Base-by-base conservation (phyloP, 1,140 invertebrate genomes). In the Zaprionus gabonicus region DNA sequence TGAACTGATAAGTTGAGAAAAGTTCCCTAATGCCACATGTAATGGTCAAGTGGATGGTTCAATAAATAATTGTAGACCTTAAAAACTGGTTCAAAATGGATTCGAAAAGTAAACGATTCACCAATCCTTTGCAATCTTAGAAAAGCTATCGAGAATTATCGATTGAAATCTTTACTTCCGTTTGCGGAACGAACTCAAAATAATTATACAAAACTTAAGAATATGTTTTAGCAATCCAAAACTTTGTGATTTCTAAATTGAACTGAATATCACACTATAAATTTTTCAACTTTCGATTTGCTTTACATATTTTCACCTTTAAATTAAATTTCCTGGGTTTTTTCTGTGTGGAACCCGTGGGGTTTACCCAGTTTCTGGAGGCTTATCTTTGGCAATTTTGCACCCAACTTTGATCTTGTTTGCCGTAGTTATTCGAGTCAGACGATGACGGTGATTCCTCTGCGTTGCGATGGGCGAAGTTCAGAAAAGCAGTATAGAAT, bases 1-100 rank as follows among this genome's bases (percentile, higher is more conserved):
- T 34, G 0, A 53, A 13, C 28, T 58, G 17, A 56, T 56, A 7
- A 56, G 28, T 41, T 46, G 41, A 63, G 15, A 62, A 62, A 15
- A 41, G 17, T 65, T 65, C 46, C 28, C 36, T 71, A 71, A 76
- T 71, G 15, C 34, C 55, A 23, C 36, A 59, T 71, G 73, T 71
- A 71, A 65, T 51, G 59, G 34, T 71, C 27, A 27, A 76, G 68
- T 63, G 10, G 51, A 44, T 51, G 28, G 31, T 63, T 64, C 15
- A 15, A 34, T 44, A 41, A 31, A 44, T n/a, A 44, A 34, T 23
- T 62, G n/a, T 44, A 28, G 53, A n/a, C 27, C 53, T 55, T 28
- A n/a, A 5, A 28, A 27, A 56, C 53, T 56, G 13, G 27, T 27
- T 28, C 5, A n/a, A 25, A 31, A 56, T 31, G n/a, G 56, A 17